Base-by-base conservation (phyloP, 2,113 vertebrate genomes). In the Prietella phreatophila region DNA sequence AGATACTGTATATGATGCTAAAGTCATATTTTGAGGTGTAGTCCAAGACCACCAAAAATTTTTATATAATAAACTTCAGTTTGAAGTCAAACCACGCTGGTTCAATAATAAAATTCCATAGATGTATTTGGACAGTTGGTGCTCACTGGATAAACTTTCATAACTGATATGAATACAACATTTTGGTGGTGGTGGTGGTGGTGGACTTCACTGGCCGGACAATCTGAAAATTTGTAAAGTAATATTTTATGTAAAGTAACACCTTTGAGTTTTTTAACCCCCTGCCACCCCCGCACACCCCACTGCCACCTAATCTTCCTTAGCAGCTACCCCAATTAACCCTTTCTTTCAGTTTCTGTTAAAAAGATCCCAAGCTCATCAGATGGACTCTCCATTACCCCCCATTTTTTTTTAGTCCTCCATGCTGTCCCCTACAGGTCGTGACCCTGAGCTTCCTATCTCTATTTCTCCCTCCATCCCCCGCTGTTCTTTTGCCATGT, bases 311-410 rank as follows among this genome's bases (percentile, higher is more conserved):
- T 87, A 87, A 88, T 85, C 87, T 87, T 65, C 87, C 69, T 84
- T 86, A 84, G 42, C 63, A 87, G 58, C 80, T 69, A 67, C 80
- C 61, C 81, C 83, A 90, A 89, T 91, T 89, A 90, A 86, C 58
- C 75, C 86, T 56, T 80, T 89, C 83, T 55, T 79, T 63, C 67
- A 87, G 63, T 75, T 60, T 14, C 85, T 33, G 47, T 89, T 89
- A 88, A 89, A 87, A 88, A 87, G 86, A 89, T 55, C 85, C 75
- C 61, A 61, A 87, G 89, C 87, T 89, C 83, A 87, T 91, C 80
- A 82, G 85, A 83, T 80, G 39, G 53, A 82, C 27, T 61, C 80
- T 79, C 56, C 9, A 0, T 82, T 65, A 50, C 86, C 56, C 58
- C 71, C 25, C 56, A 42, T 53, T 84, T 88, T 84, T 88, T 65